Conservation (phyloP, 2,888 invertebrate genomes). For the Ypsolopha scabrella region DNA sequence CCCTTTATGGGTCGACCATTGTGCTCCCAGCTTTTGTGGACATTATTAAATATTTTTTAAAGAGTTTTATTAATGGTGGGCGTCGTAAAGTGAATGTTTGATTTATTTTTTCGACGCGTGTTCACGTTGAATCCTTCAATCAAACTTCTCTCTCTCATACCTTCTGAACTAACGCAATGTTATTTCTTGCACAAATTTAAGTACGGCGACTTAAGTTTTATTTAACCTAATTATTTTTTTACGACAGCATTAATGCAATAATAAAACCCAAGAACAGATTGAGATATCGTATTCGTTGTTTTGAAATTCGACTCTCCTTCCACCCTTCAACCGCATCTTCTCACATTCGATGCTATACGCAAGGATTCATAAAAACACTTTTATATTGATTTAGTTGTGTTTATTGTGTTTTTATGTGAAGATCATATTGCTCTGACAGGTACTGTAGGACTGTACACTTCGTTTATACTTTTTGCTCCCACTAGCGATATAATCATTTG, state of each 20-base stretch:
- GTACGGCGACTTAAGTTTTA: background rate
- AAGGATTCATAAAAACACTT: conserved; percentile 32
- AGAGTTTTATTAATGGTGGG: conserved; percentile 70
- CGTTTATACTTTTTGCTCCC: conserved; percentile 26
- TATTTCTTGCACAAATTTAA: background rate
- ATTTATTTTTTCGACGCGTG: conserved; percentile 71
- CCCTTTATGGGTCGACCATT: conserved; percentile 63
- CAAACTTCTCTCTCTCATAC: conserved; percentile 18
- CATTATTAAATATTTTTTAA: conserved; percentile 71
- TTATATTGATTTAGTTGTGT: conserved; percentile 42
- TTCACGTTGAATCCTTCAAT: conserved; percentile 52
- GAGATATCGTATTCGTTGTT: conserved; percentile 54
- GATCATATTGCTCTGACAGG: conserved; percentile 46
- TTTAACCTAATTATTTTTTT: conserved; percentile 5
- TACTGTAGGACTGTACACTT: conserved; percentile 31
- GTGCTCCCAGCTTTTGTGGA: conserved; percentile 63
- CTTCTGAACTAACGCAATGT: background rate
- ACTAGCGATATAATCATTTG: conserved; percentile 8
- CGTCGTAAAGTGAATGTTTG: conserved; percentile 59
- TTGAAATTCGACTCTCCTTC: conserved; percentile 45
- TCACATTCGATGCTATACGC: conserved; percentile 21
- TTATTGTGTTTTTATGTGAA: conserved; percentile 37
- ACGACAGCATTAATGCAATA: conserved; percentile 14
- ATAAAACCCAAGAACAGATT: conserved; percentile 42
- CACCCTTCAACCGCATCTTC: conserved; percentile 33